Percentiles rank a stretch among this genome's conserved stretches.
phyloP scores from a whole-genome alignment of 2,113 vertebrate species.

The Pygathrix nemaeus region DNA sequence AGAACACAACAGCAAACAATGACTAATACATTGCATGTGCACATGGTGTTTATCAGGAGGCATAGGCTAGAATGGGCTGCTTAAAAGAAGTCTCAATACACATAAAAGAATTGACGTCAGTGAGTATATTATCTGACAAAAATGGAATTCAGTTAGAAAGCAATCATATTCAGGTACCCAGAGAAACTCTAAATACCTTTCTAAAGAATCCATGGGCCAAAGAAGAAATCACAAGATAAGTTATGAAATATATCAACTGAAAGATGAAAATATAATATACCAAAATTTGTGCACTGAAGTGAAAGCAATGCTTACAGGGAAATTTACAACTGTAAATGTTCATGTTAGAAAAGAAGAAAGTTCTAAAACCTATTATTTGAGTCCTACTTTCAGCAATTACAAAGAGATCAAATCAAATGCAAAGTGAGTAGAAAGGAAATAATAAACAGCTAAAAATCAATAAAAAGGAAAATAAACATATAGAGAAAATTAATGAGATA shows the following conservation, averaged over 20 bases:
- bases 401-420: neutral
- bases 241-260: neutral
- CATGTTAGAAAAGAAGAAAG: neutral
- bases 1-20: neutral
- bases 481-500: neutral
- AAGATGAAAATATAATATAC: neutral
- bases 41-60: neutral
- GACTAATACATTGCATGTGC: neutral
- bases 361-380: neutral
- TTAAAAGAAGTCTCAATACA: neutral
- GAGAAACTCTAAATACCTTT: neutral
- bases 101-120: neutral
- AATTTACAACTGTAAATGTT: neutral
- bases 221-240: neutral
- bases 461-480: neutral
- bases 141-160: neutral
- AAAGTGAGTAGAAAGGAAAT: neutral
- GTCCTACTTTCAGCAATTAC: neutral
- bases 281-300: neutral
- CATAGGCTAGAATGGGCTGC: neutral
- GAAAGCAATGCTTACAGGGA: neutral
- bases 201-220: neutral
- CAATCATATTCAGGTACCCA: neutral
- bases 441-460: neutral
- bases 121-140: neutral